phyloP scores from a whole-genome alignment of 2,888 invertebrate species.

The Orchesellides sinensis region DNA sequence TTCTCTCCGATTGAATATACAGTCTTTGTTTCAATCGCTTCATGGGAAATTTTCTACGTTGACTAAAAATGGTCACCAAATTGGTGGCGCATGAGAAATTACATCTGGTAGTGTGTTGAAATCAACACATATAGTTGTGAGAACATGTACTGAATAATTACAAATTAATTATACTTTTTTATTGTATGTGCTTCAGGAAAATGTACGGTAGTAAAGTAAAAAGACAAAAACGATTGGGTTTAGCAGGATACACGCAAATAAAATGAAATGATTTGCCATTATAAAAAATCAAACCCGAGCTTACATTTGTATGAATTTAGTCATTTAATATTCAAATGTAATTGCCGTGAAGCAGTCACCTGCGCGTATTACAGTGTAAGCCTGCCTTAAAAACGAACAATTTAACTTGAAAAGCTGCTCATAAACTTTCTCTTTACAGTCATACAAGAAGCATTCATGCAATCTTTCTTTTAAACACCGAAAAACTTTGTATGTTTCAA shows the following conservation, averaged over 20 bases:
- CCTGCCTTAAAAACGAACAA: too few relatives aligned
- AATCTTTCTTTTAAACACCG: too few relatives aligned
- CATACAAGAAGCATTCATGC: too few relatives aligned
- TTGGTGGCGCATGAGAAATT: constrained; percentile 51
- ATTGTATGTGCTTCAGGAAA: background rate
- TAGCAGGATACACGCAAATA: constrained; percentile 50
- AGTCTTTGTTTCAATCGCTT: background rate
- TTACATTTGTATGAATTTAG: background rate
- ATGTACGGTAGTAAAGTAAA: constrained; percentile 17
- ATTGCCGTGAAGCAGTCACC: constrained; percentile 53
- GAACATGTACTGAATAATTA: constrained; percentile 44
- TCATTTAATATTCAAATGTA: constrained; percentile 13
- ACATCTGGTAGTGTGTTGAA: background rate
- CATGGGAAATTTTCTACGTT: constrained; percentile 27
- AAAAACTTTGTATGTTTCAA: too few relatives aligned
- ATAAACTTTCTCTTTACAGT: too few relatives aligned
- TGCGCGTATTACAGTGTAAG: constrained; percentile 30
- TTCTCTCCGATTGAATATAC: background rate
- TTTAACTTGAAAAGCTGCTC: too few relatives aligned
- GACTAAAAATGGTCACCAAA: constrained; percentile 55
- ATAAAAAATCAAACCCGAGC: background rate
- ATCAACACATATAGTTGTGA: constrained; percentile 22
- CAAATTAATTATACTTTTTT: constrained; percentile 10
- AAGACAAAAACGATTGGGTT: background rate
- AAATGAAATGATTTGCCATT: constrained; percentile 23